Base-by-base conservation (phyloP, 1,140 invertebrate species). In the Caenorhabditis remanei region DNA sequence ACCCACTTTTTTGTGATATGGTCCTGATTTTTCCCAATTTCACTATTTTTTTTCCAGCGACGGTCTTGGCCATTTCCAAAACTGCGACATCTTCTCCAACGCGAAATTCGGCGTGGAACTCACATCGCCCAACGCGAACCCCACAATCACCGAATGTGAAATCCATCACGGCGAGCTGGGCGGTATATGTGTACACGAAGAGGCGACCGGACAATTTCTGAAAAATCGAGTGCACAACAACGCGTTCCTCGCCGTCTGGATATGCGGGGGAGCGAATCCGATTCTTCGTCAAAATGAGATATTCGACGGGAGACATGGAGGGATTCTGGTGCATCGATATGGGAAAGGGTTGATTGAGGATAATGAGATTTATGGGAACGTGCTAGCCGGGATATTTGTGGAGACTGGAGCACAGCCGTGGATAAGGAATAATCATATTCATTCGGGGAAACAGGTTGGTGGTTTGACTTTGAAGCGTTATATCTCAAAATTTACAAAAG, bases 291-390 rank as follows among this genome's bases (percentile, higher is more conserved):
- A 53, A 53, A 79, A 79, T 50, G 19, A 79, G 71, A 79, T 79
- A 24, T 79, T 50, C 46, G 46, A 79, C 24, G 71, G 71, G 11
- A 79, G 24, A 4, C 71, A 79, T 24, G 71, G 71, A 7, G 71
- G 71, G 8, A 79, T 79, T 24, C 53, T 46, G 21, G 40, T 79
- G 13, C 71, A 79, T 79, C 14, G 40, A n/a, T 79, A n/a, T 50
- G 71, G 71, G 21, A 79, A 79, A 14, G 71, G 71, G 9, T n/a
- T 79, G n/a, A 79, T 79, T 3, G 71, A 79, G 46, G 71, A 79
- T 21, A 79, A 79, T 50, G n/a, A 79, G n/a, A 21, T 71, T 16
- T 41, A 53, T 14, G 71, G 46, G 43, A 79, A 79, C n/a, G 71
- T 24, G 71, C 32, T 79, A 46, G 71, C 71, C 11, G 71, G 71